Evolutionary conservation across 2,113 vertebrate genomes (phyloP).

Genomic region (Oryzias woworae): DNA sequence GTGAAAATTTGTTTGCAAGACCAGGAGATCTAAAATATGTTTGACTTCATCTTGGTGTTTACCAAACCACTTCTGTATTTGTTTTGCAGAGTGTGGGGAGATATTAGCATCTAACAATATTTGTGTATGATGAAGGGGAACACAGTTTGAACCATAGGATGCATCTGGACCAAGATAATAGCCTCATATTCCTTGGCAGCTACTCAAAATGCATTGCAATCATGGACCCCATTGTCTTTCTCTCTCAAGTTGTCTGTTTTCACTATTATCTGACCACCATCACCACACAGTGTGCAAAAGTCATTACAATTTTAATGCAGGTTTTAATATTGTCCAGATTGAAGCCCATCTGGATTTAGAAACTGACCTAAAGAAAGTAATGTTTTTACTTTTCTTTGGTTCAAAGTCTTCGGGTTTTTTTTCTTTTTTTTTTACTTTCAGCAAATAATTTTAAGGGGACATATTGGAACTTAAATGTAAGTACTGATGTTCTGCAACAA

Average conservation of each 20-base stretch:
- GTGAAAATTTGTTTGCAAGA: slow-evolving; percentile 24
- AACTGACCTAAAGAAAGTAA: slow-evolving; percentile 7
- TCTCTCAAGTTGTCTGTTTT: slow-evolving; percentile 40
- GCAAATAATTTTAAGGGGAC: too few relatives aligned
- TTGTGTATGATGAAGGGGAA: slow-evolving; percentile 32
- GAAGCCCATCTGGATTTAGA: slow-evolving; percentile 31
- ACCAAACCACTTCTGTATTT: slow-evolving; percentile 26
- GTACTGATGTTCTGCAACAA: too few relatives aligned
- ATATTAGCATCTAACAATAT: slow-evolving; percentile 37
- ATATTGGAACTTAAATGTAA: too few relatives aligned
- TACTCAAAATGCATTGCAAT: slow-evolving; percentile 49
- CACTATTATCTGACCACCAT: slow-evolving; percentile 28
- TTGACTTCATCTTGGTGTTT: slow-evolving; percentile 19
- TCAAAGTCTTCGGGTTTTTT: not conserved
- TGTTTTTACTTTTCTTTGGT: slow-evolving; percentile 1
- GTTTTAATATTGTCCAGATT: slow-evolving; percentile 33
- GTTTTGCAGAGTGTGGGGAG: slow-evolving; percentile 27
- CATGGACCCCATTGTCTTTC: slow-evolving; percentile 36
- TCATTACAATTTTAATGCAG: slow-evolving; percentile 37
- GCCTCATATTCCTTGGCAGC: slow-evolving; percentile 38
- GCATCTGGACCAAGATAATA: slow-evolving; percentile 38
- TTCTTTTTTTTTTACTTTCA: not conserved
- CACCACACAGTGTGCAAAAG: slow-evolving; percentile 33
- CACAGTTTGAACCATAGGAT: slow-evolving; percentile 39
- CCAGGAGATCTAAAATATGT: slow-evolving; percentile 3